phyloP scores from a whole-genome alignment of 2,888 invertebrate genomes.

The Camptogramma bilineatum region DNA sequence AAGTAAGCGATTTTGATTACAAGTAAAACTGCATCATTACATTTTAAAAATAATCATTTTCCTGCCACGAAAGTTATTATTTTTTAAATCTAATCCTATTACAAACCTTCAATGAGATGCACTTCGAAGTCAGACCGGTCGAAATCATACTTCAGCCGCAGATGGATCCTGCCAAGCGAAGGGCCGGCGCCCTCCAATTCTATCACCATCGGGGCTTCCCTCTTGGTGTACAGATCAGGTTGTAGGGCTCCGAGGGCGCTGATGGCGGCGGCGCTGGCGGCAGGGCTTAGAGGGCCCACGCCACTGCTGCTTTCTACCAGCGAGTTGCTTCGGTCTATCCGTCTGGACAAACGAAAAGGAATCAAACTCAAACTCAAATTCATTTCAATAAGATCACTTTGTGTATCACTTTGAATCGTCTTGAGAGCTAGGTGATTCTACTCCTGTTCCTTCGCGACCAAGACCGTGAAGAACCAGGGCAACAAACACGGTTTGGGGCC shows the following conservation, averaged over 20 bases:
- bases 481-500: no score
- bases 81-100: no score
- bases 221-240: constrained; percentile 93
- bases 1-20: no score
- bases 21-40: no score
- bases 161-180: constrained; percentile 92
- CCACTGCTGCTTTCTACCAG: constrained; percentile 80
- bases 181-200: constrained; percentile 87
- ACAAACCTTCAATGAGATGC: constrained; percentile 97
- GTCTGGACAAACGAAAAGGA: constrained; percentile 52
- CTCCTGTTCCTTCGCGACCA: no score
- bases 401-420: no score
- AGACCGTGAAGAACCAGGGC: no score
- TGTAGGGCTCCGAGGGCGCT: constrained; percentile 91
- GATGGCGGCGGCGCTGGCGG: constrained; percentile 67
- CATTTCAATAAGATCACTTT: no score
- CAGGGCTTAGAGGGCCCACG: constrained; percentile 73
- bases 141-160: constrained; percentile 95
- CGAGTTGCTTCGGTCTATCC: constrained; percentile 84
- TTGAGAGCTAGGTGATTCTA: no score
- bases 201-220: constrained; percentile 91
- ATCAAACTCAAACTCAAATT: not conserved
- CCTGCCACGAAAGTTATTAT: no score
- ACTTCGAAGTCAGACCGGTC: constrained; percentile 95
- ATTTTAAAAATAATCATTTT: no score